Conservation (phyloP, 2,888 invertebrate species). For the Pterostichus niger region DNA sequence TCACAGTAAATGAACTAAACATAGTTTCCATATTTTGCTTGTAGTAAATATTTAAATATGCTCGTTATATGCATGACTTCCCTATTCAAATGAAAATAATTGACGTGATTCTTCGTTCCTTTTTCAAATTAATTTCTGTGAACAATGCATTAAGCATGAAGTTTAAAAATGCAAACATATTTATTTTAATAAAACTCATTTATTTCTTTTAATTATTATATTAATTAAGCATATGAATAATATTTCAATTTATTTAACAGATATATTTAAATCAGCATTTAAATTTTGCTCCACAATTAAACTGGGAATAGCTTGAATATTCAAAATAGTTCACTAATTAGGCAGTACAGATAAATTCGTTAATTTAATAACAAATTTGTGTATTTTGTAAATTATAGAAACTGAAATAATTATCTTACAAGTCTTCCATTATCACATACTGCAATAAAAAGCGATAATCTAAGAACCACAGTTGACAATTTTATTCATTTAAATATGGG, state of each 20-base stretch:
- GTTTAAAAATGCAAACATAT: slow-evolving; percentile 63
- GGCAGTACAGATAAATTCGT: not conserved
- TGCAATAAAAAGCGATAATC: too few relatives aligned
- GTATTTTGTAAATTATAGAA: too few relatives aligned
- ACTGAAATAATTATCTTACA: too few relatives aligned
- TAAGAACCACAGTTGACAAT: too few relatives aligned
- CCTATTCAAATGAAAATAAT: slow-evolving; percentile 52
- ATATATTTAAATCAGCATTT: slow-evolving; percentile 58
- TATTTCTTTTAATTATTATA: slow-evolving; percentile 55
- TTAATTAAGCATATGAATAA: slow-evolving; percentile 59
- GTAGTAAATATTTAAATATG: slow-evolving; percentile 32
- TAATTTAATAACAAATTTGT: slow-evolving; percentile 3
- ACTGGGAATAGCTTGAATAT: slow-evolving; percentile 14
- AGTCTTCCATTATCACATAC: too few relatives aligned
- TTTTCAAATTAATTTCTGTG: slow-evolving; percentile 61
- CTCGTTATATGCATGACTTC: slow-evolving; percentile 51
- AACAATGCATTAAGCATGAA: slow-evolving; percentile 63
- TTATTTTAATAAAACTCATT: slow-evolving; percentile 56
- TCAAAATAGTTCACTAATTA: slow-evolving; percentile 4
- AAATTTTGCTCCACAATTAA: slow-evolving; percentile 47
- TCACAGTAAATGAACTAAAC: not conserved
- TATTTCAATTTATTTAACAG: slow-evolving; percentile 59
- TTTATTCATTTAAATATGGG: too few relatives aligned
- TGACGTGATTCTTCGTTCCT: slow-evolving; percentile 38
- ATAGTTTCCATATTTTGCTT: slow-evolving; percentile 10